Conservation (phyloP, 2,113 vertebrate genomes). For the Eonycteris spelaea region DNA sequence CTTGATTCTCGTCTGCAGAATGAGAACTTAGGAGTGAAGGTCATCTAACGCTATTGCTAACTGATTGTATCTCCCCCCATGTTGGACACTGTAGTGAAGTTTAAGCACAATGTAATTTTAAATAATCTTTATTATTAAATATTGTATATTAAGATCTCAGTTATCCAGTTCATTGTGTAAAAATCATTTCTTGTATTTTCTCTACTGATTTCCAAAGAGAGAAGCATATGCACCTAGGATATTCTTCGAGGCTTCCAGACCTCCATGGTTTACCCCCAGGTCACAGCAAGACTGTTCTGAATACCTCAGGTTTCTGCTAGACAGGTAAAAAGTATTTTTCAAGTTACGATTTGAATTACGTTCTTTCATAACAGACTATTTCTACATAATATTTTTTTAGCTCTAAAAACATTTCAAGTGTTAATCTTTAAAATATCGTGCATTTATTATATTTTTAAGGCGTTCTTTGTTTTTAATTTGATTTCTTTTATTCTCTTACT, state of each 20-base stretch:
- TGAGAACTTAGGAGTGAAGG: not conserved
- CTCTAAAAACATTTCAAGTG: constrained; percentile 28
- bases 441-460: not conserved
- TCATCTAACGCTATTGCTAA: not conserved
- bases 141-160: not conserved
- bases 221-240: constrained; percentile 94
- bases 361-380: constrained; percentile 15
- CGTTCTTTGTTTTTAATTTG: constrained; percentile 19
- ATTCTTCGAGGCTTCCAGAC: constrained; percentile 95
- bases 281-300: constrained; percentile 99
- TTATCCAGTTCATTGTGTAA: not conserved
- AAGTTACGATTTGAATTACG: not conserved
- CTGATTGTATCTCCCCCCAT: not conserved
- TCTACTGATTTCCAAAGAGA: constrained; percentile 83
- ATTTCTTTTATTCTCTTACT: not conserved
- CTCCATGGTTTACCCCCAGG: constrained; percentile 94
- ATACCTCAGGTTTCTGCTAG: constrained; percentile 96
- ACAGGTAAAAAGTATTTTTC: constrained; percentile 86
- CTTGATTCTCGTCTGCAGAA: not conserved
- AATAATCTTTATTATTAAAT: not conserved
- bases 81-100: not conserved
- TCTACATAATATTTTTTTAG: not conserved
- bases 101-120: not conserved
- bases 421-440: constrained; percentile 11
- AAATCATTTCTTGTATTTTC: constrained; percentile 51